Conservation (phyloP, 2,113 vertebrate genomes). For the Cardinalis cardinalis region DNA sequence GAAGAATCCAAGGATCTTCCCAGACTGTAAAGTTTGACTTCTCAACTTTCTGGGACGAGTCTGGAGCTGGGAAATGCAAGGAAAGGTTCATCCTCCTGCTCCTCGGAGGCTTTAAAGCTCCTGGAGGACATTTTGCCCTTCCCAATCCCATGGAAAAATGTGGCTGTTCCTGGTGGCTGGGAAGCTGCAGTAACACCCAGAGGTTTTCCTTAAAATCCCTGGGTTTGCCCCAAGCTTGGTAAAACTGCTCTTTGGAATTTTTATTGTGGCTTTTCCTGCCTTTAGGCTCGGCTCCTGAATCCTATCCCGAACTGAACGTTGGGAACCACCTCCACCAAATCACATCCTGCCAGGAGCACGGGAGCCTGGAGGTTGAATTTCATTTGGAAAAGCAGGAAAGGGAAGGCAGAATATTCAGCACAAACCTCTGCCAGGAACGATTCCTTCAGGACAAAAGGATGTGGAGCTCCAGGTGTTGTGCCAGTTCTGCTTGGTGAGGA, state of each 20-base stretch:
- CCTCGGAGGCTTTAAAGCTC: not conserved
- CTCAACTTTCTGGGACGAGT: not conserved
- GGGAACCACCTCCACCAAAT: not conserved
- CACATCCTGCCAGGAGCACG: not conserved
- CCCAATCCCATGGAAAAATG: not conserved
- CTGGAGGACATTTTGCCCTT: not conserved
- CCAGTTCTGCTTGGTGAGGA: not conserved
- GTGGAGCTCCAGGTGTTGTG: not conserved
- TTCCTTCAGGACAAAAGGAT: not conserved
- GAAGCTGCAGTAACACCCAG: not conserved
- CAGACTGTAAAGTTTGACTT: accelerated
- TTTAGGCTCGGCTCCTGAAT: not conserved
- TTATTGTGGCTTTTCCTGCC: not conserved
- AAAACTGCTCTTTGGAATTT: accelerated
- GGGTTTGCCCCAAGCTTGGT: accelerated
- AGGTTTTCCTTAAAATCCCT: not conserved
- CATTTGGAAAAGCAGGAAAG: not conserved
- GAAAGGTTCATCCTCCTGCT: not conserved
- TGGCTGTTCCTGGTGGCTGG: not conserved
- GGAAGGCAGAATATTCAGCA: too few relatives aligned
- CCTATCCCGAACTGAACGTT: accelerated
- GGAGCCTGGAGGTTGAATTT: not conserved
- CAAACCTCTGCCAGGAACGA: not conserved
- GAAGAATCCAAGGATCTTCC: not conserved
- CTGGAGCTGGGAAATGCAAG: not conserved